A percentile compares a stretch with the other conserved stretches of the same genome.
These are phyloP conservation scores for Romanogobio albipinnatus DNA, from an alignment of 2,113 vertebrate species.

Conservation along the genomic window DNA sequence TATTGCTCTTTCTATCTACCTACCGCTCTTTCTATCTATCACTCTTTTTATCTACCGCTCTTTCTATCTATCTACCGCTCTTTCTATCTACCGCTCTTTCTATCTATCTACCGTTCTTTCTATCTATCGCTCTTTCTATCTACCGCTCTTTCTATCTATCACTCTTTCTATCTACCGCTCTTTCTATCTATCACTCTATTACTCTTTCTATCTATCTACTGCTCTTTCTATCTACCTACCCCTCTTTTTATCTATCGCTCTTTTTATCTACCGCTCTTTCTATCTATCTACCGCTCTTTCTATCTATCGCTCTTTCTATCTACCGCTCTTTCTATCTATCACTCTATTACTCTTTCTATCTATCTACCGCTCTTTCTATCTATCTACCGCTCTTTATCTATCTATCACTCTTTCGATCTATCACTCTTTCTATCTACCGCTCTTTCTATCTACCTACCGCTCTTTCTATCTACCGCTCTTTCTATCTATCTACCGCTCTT, in stretches of 20 bases:
- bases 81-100: fast-evolving
- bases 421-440: no score
- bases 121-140: neutral
- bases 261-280: neutral
- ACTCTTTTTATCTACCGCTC: neutral
- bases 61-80: fast-evolving
- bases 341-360: neutral
- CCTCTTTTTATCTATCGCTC: neutral
- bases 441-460: fast-evolving
- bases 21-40: no score
- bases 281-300: neutral
- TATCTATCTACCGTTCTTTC: neutral
- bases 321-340: neutral
- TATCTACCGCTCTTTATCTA: no score
- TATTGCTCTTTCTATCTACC: no score
- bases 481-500: neutral
- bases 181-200: no score
- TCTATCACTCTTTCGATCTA: no score
- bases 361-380: no score
- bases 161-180: no score
- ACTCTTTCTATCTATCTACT: neutral
- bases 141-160: neutral
- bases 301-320: neutral
- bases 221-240: neutral
- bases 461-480: fast-evolving